phyloP scores from a whole-genome alignment of 2,888 invertebrate species.

The Phyllotreta cruciferae region DNA sequence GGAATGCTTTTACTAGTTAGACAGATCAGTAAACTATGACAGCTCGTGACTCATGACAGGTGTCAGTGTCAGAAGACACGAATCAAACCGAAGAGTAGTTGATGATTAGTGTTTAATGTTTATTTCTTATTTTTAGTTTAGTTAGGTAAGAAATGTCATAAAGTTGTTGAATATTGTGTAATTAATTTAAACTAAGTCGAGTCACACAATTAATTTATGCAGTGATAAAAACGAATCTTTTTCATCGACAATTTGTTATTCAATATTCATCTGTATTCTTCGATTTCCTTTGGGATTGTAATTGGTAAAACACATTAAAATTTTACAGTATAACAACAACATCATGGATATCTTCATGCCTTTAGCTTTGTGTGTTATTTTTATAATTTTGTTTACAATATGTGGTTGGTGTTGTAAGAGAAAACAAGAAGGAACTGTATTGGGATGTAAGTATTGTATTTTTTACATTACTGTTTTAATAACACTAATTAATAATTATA shows the following conservation, averaged over 20 bases:
- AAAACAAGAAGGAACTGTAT: slow-evolving; percentile 50
- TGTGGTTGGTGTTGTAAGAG: slow-evolving; percentile 52
- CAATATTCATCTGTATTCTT: neutral
- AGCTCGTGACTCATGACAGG: too few species aligned
- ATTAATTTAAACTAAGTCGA: too few species aligned
- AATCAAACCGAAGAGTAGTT: too few species aligned
- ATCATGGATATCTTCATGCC: slow-evolving; percentile 49
- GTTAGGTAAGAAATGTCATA: too few species aligned
- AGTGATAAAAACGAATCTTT: too few species aligned
- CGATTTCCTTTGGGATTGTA: neutral
- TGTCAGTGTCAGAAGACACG: too few species aligned
- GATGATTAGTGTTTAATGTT: too few species aligned
- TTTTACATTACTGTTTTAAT: neutral
- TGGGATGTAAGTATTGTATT: slow-evolving; percentile 47
- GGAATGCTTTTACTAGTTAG: too few species aligned
- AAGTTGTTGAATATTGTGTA: too few species aligned
- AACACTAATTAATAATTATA: neutral
- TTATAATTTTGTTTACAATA: slow-evolving; percentile 49
- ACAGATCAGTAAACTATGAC: too few species aligned
- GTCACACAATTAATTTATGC: too few species aligned
- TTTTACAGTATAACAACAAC: slow-evolving; percentile 1
- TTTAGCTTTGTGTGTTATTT: slow-evolving; percentile 46
- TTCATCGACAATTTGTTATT: neutral
- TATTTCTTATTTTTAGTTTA: too few species aligned
- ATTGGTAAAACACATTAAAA: neutral